Conservation (phyloP, 2,113 vertebrate species). For the Columba janthina region DNA sequence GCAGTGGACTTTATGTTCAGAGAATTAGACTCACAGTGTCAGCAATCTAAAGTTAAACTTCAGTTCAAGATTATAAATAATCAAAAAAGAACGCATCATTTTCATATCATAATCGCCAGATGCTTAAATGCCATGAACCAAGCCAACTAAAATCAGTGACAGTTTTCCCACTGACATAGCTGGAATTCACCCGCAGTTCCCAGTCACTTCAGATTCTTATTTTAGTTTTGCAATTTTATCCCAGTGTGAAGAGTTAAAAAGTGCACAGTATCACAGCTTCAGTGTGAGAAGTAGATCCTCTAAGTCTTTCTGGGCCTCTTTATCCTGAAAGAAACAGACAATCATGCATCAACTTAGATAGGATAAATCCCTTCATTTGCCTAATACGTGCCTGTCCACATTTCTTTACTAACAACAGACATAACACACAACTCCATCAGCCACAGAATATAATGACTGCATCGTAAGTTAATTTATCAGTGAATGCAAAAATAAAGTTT, state of each 20-base stretch:
- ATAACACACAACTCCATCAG: constrained; percentile 23
- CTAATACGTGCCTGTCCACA: background rate
- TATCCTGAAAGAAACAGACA: constrained; percentile 80
- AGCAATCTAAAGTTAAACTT: constrained; percentile 24
- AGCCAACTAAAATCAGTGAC: background rate
- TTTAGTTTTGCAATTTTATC: background rate
- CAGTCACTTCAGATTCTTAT: background rate
- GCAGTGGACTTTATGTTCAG: constrained; percentile 41
- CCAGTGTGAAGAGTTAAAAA: constrained; percentile 31
- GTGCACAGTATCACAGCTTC: constrained; percentile 69
- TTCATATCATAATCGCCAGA: background rate
- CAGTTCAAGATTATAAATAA: constrained; percentile 31
- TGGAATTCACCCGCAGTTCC: background rate
- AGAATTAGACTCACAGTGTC: constrained; percentile 38
- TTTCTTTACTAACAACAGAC: constrained; percentile 48
- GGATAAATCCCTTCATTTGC: constrained; percentile 18
- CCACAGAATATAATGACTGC: constrained; percentile 11
- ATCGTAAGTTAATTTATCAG: constrained; percentile 37
- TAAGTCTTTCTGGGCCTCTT: constrained; percentile 87
- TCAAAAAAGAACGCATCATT: constrained; percentile 2
- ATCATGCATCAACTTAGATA: constrained; percentile 41
- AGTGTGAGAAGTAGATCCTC: constrained; percentile 78
- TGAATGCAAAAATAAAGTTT: constrained; percentile 32
- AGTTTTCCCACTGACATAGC: background rate
- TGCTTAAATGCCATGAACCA: background rate